Conservation (phyloP, 2,797 vertebrate species). For the Sebastes vulpes region DNA sequence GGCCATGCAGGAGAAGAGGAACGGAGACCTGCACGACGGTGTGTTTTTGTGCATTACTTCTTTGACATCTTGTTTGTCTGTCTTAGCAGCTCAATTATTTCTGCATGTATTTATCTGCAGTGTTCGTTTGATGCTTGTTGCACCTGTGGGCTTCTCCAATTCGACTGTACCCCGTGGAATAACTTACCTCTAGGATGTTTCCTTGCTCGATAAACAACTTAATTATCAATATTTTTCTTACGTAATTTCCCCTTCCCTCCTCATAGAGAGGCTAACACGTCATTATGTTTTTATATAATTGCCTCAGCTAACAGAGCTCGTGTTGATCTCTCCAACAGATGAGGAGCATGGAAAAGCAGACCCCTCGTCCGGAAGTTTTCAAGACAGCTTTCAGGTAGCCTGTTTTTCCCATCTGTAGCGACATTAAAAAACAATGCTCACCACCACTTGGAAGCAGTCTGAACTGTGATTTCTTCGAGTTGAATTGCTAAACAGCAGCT, state of each 20-base stretch:
- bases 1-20: conserved; percentile 96
- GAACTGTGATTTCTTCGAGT: neutral
- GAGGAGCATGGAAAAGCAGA: conserved; percentile 94
- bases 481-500: conserved; percentile 33
- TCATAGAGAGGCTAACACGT: neutral
- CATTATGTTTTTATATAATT: conserved; percentile 18
- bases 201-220: conserved; percentile 4
- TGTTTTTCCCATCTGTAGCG: conserved; percentile 3
- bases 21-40: conserved; percentile 94
- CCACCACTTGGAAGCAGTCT: neutral
- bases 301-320: conserved; percentile 32
- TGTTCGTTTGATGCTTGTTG: neutral
- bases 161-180: neutral
- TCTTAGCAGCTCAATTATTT: neutral
- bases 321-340: conserved; percentile 86
- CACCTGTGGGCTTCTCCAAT: conserved; percentile 5
- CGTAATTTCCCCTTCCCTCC: neutral
- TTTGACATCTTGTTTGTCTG: neutral
- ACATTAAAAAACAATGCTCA: neutral
- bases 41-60: neutral
- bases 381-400: conserved; percentile 92
- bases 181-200: conserved; percentile 1
- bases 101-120: neutral
- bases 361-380: conserved; percentile 88
- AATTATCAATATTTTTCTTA: neutral